These are phyloP conservation scores for Rhopalosiphum maidis DNA, from an alignment of 1,140 invertebrate genomes.

Conservation along the genomic window DNA sequence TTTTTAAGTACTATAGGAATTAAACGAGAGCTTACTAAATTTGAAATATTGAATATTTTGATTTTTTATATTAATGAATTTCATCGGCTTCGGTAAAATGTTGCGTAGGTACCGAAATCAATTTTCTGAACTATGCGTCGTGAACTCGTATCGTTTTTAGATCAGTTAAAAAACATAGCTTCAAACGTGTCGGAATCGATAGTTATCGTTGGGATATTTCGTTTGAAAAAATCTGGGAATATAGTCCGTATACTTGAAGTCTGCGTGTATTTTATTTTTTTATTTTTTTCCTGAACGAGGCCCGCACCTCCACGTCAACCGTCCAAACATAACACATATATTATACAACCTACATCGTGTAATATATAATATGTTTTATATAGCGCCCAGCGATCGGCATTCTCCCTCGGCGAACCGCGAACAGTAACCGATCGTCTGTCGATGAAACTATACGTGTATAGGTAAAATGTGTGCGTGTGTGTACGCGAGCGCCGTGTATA, in stretches of 20 bases:
- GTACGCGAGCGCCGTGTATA: neutral
- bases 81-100: neutral
- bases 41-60: neutral
- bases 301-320: neutral
- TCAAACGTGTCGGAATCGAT: neutral
- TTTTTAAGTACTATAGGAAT: neutral
- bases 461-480: neutral
- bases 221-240: neutral
- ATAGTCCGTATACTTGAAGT: neutral
- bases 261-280: neutral
- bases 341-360: no score
- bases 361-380: no score
- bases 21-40: neutral
- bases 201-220: neutral
- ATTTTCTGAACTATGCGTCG: no score
- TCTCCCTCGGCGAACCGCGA: neutral
- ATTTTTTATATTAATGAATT: neutral
- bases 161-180: neutral
- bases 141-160: neutral
- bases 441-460: neutral
- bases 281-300: neutral
- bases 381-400: neutral
- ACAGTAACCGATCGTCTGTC: conserved; percentile 3
- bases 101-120: no score
- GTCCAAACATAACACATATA: neutral